Conservation (phyloP, 2,888 invertebrate species). For the Cremastinae sp. region DNA sequence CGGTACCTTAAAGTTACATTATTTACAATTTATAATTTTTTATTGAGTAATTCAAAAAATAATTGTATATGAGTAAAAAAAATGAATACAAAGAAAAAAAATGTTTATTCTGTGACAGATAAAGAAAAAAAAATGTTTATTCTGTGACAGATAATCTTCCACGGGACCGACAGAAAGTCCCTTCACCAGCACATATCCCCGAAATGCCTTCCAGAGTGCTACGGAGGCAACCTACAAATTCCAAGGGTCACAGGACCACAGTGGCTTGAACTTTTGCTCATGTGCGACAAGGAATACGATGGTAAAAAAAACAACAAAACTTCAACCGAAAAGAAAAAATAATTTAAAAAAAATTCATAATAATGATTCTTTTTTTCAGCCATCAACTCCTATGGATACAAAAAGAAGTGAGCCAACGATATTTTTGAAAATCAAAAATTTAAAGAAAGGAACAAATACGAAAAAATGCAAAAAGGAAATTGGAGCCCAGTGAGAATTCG, state of each 20-base stretch:
- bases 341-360: background rate
- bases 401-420: slow-evolving; percentile 82
- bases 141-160: slow-evolving; percentile 85
- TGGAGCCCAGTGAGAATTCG: slow-evolving; percentile 33
- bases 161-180: slow-evolving; percentile 88
- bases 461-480: slow-evolving; percentile 10
- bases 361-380: slow-evolving; percentile 76
- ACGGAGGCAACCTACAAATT: slow-evolving; percentile 88
- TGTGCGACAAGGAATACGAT: slow-evolving; percentile 88
- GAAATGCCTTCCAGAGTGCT: slow-evolving; percentile 86
- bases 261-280: slow-evolving; percentile 87
- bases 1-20: no score
- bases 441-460: slow-evolving; percentile 1
- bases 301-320: slow-evolving; percentile 81
- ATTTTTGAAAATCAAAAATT: no score
- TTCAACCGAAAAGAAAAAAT: background rate
- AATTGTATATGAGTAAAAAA: no score
- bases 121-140: no score
- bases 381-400: slow-evolving; percentile 89
- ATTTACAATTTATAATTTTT: no score
- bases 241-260: slow-evolving; percentile 87
- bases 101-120: no score
- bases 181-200: slow-evolving; percentile 88
- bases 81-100: no score
- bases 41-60: no score